Conservation (phyloP, 2,113 vertebrate species). For the Boleophthalmus pectinirostris region DNA sequence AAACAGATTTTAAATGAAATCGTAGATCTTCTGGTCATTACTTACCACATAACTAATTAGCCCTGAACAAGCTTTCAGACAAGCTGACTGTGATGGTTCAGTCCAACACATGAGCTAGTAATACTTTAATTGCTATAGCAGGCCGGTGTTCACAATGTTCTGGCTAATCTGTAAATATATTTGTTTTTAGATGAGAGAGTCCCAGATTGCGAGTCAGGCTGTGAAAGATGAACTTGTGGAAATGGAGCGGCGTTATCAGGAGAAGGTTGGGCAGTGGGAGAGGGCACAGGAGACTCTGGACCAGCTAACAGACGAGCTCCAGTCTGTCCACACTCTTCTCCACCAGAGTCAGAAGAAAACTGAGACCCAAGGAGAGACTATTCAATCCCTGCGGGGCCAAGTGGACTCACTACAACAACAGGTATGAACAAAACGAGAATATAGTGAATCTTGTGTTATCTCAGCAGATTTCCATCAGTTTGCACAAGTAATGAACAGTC, state of each 20-base stretch:
- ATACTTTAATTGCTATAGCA: neutral
- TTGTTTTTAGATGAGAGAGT: constrained; percentile 47
- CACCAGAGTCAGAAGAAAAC: constrained; percentile 53
- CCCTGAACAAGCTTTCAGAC: no score
- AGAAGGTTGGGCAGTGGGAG: constrained; percentile 71
- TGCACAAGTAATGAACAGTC: constrained; percentile 14
- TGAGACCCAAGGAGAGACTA: constrained; percentile 46
- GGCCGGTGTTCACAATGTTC: neutral
- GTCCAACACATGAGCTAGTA: neutral
- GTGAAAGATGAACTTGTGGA: constrained; percentile 63
- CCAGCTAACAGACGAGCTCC: constrained; percentile 67
- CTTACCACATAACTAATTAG: no score
- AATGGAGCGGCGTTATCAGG: constrained; percentile 53
- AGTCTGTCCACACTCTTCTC: constrained; percentile 54
- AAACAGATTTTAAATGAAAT: no score
- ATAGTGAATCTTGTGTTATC: constrained; percentile 1
- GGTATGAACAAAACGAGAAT: constrained; percentile 24
- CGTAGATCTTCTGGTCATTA: no score
- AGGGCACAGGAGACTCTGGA: constrained; percentile 66
- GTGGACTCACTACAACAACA: constrained; percentile 57
- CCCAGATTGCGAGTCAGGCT: constrained; percentile 37
- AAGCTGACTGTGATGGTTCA: no score
- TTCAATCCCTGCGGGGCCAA: constrained; percentile 44
- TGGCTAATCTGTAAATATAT: neutral
- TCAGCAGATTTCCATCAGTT: constrained; percentile 9